Base-by-base conservation (phyloP, 1,140 invertebrate species). In the Ptiloglossa arizonensis region DNA sequence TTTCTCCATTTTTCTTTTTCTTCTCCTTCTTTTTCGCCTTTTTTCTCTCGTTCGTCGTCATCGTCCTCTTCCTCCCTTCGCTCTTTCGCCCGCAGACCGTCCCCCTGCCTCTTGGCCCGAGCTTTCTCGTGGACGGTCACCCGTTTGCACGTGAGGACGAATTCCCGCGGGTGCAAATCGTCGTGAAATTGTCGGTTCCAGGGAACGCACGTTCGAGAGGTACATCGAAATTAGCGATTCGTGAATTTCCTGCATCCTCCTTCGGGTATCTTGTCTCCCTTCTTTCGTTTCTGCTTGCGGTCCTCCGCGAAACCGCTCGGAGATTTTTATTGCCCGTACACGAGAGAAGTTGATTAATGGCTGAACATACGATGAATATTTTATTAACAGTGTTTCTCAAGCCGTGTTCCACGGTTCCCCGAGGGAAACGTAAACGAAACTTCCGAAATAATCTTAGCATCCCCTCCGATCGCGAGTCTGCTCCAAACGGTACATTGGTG, bases 121-220 rank as follows among this genome's bases (percentile, higher is more conserved):
- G 38, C 52, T 68, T 83, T 83, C 83, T 79, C 66, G 82, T 48
- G 80, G 76, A 82, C 74, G 80, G 63, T 64, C 73, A 79, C 73
- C 73, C 81, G 73, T 83, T 41, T 82, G 81, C 82, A 83, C 60
- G 82, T 79, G 82, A 83, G 56, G 75, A 83, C 64, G 76, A 79
- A 83, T 82, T 79, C 82, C 75, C 80, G 80, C 82, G 75, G 75
- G 76, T 83, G 82, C 75, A 77, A 73, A 82, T 73, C 75, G 68
- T 81, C 56, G 81, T 77, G 81, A 83, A 83, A 83, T 83, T 83
- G 64, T 62, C 69, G 59, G 75, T 79, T 79, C 50, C 63, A 46
- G 35, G 48, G n/a, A 32, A 52, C 27, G 67, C 48, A 50, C 38
- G 46, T 35, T 22, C 67, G 57, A 41, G 57, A 41, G 32, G 57